Percentiles rank a stretch among this genome's conserved stretches.
Evolutionary conservation across 2,113 vertebrate genomes (phyloP).

Genomic region (Nannobrachium achirus): DNA sequence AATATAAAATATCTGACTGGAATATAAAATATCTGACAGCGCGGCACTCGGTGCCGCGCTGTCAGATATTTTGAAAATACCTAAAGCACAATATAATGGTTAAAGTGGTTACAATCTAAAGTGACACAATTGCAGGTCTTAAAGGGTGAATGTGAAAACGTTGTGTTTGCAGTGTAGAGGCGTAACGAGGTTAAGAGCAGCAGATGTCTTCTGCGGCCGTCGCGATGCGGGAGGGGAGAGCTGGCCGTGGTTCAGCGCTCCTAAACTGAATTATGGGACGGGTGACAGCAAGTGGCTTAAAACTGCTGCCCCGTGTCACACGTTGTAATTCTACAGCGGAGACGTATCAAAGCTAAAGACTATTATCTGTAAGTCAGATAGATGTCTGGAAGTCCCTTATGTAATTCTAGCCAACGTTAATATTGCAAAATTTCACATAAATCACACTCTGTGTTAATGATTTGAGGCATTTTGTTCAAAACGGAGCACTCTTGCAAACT

Average conservation of each 20-base stretch:
- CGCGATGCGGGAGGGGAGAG: background rate
- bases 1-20: too few species aligned
- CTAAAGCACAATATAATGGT: too few species aligned
- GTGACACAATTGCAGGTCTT: too few species aligned
- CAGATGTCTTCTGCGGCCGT: slow-evolving; percentile 11
- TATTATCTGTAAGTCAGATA: background rate
- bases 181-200: slow-evolving; percentile 20
- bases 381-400: background rate
- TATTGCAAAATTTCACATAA: too few species aligned
- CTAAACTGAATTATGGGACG: slow-evolving; percentile 17
- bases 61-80: too few species aligned
- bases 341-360: background rate
- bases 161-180: background rate
- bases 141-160: slow-evolving; percentile 1
- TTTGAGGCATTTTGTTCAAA: too few species aligned
- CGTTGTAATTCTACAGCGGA: background rate
- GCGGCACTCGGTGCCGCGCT: too few species aligned
- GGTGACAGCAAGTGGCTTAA: background rate
- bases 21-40: too few species aligned
- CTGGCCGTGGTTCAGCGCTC: slow-evolving; percentile 14
- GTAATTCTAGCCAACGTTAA: background rate
- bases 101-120: too few species aligned
- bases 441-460: too few species aligned
- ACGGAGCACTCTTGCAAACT: too few species aligned
- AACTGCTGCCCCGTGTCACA: slow-evolving; percentile 3